These are phyloP conservation scores for Silurus lanzhouensis DNA, from an alignment of 2,797 vertebrate genomes.

Conservation along the genomic window DNA sequence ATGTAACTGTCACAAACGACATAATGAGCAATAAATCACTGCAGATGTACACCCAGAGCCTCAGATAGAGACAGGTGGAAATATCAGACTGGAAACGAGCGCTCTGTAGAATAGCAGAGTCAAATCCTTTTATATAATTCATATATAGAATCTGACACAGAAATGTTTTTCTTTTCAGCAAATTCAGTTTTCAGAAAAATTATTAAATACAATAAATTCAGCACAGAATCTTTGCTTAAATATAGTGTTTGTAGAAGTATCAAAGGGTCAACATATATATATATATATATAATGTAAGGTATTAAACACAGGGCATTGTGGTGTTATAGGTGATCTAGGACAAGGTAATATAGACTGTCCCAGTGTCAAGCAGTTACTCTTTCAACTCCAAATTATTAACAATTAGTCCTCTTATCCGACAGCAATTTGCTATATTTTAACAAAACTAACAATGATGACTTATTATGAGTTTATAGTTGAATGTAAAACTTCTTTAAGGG, in stretches of 20 bases:
- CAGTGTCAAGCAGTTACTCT: neutral
- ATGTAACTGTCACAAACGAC: conserved; percentile 23
- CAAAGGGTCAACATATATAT: no score
- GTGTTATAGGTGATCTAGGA: neutral
- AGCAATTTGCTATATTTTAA: neutral
- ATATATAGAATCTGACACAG: neutral
- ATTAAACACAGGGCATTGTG: neutral
- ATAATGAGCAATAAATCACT: conserved; percentile 40
- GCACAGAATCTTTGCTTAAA: neutral
- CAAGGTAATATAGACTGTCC: no score
- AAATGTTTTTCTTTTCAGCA: neutral
- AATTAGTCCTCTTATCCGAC: neutral
- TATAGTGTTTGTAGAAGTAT: neutral
- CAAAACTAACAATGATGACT: neutral
- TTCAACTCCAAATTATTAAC: neutral
- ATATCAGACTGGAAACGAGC: neutral
- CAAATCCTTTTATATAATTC: neutral
- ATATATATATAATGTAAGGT: neutral
- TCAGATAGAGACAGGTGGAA: conserved; percentile 6
- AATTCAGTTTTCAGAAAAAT: neutral
- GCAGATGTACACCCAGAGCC: conserved; percentile 4
- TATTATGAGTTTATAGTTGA: neutral
- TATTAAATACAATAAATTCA: neutral
- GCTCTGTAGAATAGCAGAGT: neutral
- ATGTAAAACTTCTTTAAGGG: neutral